Base-by-base conservation (phyloP, 2,797 vertebrate species). In the Microcaecilia unicolor region DNA sequence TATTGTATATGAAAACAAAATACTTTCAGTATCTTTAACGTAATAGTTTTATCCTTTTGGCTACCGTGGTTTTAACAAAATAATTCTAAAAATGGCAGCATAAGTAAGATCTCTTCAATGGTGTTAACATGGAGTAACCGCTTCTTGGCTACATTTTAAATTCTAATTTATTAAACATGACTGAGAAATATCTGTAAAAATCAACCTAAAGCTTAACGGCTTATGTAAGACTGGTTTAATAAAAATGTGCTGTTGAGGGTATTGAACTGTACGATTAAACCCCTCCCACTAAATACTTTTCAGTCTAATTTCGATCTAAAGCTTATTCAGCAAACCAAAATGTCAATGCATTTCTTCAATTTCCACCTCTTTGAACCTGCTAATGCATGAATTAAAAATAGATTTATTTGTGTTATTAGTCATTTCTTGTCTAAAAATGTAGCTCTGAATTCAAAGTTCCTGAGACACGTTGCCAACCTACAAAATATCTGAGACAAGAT, bases 271-370 rank as follows among this genome's bases (percentile, higher is more conserved):
- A 66, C 72, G 70, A 70, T 74, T 56, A 74, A 71, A 70, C 76
- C 57, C 74, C 78, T 76, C 78, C 83, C 59, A 69, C 61, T 63
- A 63, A 44, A 75, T 74, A 65, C 53, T 67, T 69, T 69, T 62
- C 73, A 58, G 52, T 60, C 71, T 81, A 77, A 82, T 84, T 83
- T 76, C 70, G 75, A 83, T 80, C 86, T 78, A 73, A 64, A 82
- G 90, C 91, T 93, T 92, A 92, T 91, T 97, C 94, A 97, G 94
- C 90, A 93, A 85, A 89, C 83, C 86, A 79, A 94, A 95, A 95
- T 93, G 91, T 89, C 92, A 94, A 75, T 68, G 75, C 71, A 42
- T 76, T 79, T 79, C 78, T 76, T 76, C 78, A 65, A 81, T 83
- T 85, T 82, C 83, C 86, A 81, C 80, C 81, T 84, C 87, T 88